Evolutionary conservation across 2,113 vertebrate species (phyloP).

Genomic region (Paralichthys olivaceus): DNA sequence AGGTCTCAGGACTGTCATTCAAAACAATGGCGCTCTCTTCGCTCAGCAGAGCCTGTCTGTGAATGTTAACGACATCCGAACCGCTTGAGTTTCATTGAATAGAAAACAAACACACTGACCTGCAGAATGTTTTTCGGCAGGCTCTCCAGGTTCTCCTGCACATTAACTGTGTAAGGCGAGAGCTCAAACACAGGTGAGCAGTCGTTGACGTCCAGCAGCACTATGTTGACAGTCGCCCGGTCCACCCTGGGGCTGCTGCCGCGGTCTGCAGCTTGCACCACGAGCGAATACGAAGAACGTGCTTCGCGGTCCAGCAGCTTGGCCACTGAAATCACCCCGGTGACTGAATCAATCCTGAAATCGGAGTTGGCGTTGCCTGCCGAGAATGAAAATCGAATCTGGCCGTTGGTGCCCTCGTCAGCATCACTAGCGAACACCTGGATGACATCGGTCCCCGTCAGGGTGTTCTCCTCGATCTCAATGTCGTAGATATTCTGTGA

Average conservation of each 20-base stretch:
- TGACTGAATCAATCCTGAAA: constrained; percentile 94
- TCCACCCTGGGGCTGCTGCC: constrained; percentile 90
- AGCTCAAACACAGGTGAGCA: constrained; percentile 91
- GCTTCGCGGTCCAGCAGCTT: constrained; percentile 91
- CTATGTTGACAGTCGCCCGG: constrained; percentile 85
- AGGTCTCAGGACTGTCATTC: constrained; percentile 59
- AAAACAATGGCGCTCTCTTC: constrained; percentile 29
- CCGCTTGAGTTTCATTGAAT: constrained; percentile 7
- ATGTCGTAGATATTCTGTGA: constrained; percentile 89
- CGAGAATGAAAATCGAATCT: constrained; percentile 90
- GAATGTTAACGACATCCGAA: constrained; percentile 20
- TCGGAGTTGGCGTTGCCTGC: constrained; percentile 83
- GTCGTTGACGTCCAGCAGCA: constrained; percentile 91
- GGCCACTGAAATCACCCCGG: constrained; percentile 90
- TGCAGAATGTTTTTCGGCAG: constrained; percentile 91
- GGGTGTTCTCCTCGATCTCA: constrained; percentile 88
- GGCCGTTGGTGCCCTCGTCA: constrained; percentile 93
- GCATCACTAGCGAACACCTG: constrained; percentile 89
- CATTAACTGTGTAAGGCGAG: constrained; percentile 89
- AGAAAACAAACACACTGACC: constrained; percentile 79
- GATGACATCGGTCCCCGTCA: constrained; percentile 90
- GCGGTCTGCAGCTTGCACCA: constrained; percentile 89
- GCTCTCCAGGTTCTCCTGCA: constrained; percentile 88
- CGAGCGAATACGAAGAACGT: constrained; percentile 83
- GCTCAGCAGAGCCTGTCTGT: constrained; percentile 20